Base-by-base conservation (phyloP, 2,797 vertebrate genomes). In the Acrossocheilus wenchowensis region DNA sequence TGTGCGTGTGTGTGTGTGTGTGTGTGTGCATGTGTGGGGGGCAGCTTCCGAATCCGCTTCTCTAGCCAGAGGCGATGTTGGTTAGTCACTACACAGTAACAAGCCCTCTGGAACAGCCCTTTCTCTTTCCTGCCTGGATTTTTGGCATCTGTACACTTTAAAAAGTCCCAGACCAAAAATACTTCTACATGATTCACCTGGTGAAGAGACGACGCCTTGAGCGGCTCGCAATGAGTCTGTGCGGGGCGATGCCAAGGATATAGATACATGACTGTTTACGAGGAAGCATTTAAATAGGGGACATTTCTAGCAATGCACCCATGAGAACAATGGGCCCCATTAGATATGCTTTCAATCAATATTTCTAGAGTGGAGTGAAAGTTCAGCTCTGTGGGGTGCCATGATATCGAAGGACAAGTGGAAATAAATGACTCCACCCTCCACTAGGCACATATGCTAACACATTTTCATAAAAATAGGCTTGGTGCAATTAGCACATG, bases 1-100 rank as follows among this genome's bases (percentile, higher is more conserved):
- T 69, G 57, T 80, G 39, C 30, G 54, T 10, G 30, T 26, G 41
- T 6, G 66, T 26, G 39, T 39, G 39, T 39, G 39, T 74, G 39
- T n/a, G 57, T 8, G 34, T 30, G 34, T 8, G 57, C 23, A 41
- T 41, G 50, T 34, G 83, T 82, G 36, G 36, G 66, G 54, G 4
- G 41, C 2, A 15, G 78, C 34, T 81, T 78, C 41, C 15, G 39
- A 78, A 87, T 89, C 34, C 12, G 30, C 48, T 79, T 83, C 41
- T 89, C 23, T 85, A 85, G 83, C 88, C 69, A 30, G 66, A 83
- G 84, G 86, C 52, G 1, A 83, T 79, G 80, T 83, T 83, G 81
- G 75, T 78, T 82, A 82, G 86, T 82, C 74, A 73, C 60, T 52
- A 39, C 57, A 54, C 45, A 82, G 79, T 83, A 85, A 89, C 73